Conservation (phyloP, 37 sponge, comb jelly and placozoan species). For the Axinella damicornis region DNA sequence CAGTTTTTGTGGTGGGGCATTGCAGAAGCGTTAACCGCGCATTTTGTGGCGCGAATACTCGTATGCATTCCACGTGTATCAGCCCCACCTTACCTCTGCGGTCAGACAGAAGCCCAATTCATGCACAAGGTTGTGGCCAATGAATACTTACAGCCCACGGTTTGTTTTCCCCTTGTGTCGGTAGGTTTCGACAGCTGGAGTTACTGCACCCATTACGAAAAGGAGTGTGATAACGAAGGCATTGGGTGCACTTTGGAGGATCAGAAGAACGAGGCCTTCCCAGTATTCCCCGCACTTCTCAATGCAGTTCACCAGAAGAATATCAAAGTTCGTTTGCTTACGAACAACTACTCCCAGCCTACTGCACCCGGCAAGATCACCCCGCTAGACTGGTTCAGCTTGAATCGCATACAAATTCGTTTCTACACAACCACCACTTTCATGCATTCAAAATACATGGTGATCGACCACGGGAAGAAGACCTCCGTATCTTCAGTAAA, state of each 20-base stretch:
- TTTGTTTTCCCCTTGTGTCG: neutral
- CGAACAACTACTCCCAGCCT: constrained; percentile 71
- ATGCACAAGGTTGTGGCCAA: no score
- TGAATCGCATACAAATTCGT: constrained; percentile 72
- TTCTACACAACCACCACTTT: constrained; percentile 82
- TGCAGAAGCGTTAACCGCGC: neutral
- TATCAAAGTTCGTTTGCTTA: constrained; percentile 62
- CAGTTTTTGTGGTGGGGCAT: no score
- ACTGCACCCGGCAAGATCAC: constrained; percentile 66
- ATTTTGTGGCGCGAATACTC: neutral
- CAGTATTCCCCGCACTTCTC: constrained; percentile 84
- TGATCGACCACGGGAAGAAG: constrained; percentile 80
- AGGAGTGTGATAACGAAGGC: constrained; percentile 44
- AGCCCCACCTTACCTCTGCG: no score
- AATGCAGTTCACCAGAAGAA: constrained; percentile 76
- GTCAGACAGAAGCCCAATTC: no score
- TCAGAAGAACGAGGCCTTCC: constrained; percentile 75
- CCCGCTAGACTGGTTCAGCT: constrained; percentile 83
- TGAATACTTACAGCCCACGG: neutral
- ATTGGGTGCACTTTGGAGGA: constrained; percentile 70
- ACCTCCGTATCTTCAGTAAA: constrained; percentile 88
- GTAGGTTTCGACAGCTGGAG: constrained; percentile 85
- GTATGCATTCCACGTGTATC: no score
- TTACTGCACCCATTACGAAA: constrained; percentile 65
- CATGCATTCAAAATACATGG: constrained; percentile 84